Base-by-base conservation (phyloP, 2,888 invertebrate species). In the Chorisops tibialis region DNA sequence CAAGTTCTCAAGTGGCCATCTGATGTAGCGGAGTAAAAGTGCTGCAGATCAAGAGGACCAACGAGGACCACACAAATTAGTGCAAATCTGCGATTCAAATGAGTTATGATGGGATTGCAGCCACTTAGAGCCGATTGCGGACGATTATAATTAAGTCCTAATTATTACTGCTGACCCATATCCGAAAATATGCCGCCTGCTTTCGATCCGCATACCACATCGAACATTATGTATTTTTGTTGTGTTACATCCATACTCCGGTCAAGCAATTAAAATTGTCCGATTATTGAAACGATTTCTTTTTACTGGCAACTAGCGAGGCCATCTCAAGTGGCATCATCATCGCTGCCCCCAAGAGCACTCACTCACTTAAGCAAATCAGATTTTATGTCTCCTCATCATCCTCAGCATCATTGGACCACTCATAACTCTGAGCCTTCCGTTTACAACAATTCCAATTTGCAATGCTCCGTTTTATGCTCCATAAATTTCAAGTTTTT, bases 361-460 rank as follows among this genome's bases (percentile, higher is more conserved):
- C 43, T 56, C 45, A 30, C 43, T 56, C 52, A 54, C 56, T 56
- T 56, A 56, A 56, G 45, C 9, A 35, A 35, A 56, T 56, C 56
- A 56, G 56, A 45, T 56, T 56, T 56, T 56, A 56, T 56, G 45
- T 56, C 45, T 45, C 56, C 30, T 56, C 43, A 56, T 56, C 45
- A 45, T 56, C 56, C 24, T 56, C 35, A 56, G 18, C 56, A 41
- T 54, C 35, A 22, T 39, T 41, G 24, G 54, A 41, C 22, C 41
- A 41, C 41, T 54, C 41, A 54, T 19, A 41, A 24, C 54, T 45
- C 3, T 54, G 24, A 54, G 41, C 24, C 41, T 22, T 41, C 24
- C 54, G 54, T 54, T 41, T 51, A 41, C 41, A 54, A 21, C n/a
- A 22, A 9, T 37, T 24, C 11, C 41, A 21, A 54, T 54, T 54